A percentile compares a stretch with the other conserved stretches of the same genome.
Evolutionary conservation across 2,797 vertebrate species (phyloP).

Genomic region (Carcharodon carcharias): DNA sequence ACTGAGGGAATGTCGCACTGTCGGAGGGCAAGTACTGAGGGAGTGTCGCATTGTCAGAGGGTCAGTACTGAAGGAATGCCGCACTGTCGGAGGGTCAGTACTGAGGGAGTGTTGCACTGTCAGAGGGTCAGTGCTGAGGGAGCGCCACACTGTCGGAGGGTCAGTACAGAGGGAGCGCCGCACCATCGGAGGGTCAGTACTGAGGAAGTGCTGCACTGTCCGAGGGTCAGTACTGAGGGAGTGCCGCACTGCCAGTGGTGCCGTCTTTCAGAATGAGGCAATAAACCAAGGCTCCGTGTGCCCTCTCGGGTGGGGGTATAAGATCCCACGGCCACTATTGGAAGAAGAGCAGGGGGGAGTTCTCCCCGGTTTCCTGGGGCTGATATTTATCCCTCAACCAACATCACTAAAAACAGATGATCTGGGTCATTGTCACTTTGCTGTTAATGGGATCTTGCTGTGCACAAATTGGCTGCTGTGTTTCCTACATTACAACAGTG

Average conservation of each 20-base stretch:
- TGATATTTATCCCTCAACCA: neutral
- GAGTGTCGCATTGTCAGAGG: neutral
- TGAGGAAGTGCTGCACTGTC: neutral
- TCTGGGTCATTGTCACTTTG: neutral
- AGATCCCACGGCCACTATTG: neutral
- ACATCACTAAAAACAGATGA: neutral
- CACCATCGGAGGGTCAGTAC: neutral
- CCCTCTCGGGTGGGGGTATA: neutral
- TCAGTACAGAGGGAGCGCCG: neutral
- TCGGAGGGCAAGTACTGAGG: no score
- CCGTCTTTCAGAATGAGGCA: no score
- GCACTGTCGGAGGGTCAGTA: no score
- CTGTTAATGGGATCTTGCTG: neutral
- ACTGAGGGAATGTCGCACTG: no score
- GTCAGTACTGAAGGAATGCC: no score
- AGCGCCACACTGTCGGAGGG: no score
- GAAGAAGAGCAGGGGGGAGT: neutral
- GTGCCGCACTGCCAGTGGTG: no score
- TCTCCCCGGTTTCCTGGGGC: no score
- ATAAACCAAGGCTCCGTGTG: no score
- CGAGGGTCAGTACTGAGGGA: no score
- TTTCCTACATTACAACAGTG: neutral
- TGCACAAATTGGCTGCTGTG: neutral
- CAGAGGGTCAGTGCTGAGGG: neutral
- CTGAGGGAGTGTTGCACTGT: no score